phyloP scores from a whole-genome alignment of 2,888 invertebrate genomes.

The Panzeria rudis region DNA sequence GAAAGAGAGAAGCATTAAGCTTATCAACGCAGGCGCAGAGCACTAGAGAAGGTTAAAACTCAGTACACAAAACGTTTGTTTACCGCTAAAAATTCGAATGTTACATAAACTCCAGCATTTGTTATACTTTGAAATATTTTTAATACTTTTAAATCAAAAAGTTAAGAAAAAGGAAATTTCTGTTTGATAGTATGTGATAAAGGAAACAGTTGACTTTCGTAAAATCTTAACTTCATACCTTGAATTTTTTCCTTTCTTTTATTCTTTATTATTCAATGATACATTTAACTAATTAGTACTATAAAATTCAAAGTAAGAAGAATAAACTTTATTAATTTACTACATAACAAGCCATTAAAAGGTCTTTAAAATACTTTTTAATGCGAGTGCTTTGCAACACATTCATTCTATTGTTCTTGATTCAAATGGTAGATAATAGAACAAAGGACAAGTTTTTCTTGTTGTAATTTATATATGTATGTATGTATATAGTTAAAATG shows the following conservation, averaged over 20 bases:
- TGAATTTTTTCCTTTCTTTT: not conserved
- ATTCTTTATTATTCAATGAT: not conserved
- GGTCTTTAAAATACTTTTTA: slow-evolving; percentile 29
- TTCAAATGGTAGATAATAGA: not conserved
- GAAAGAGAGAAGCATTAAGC: too few relatives aligned
- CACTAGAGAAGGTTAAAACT: too few relatives aligned
- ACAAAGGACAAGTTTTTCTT: not conserved
- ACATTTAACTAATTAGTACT: slow-evolving; percentile 13
- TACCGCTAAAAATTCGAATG: too few relatives aligned
- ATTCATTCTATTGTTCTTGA: not conserved
- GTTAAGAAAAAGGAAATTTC: too few relatives aligned
- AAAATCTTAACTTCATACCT: not conserved
- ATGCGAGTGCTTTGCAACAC: slow-evolving; percentile 1
- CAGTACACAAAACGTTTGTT: too few relatives aligned
- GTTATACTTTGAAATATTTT: too few relatives aligned
- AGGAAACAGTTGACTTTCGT: too few relatives aligned
- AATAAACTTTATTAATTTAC: slow-evolving; percentile 45
- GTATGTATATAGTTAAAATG: not conserved
- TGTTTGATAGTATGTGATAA: too few relatives aligned
- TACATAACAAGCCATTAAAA: slow-evolving; percentile 50
- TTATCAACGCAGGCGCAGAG: too few relatives aligned
- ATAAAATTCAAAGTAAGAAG: slow-evolving; percentile 1
- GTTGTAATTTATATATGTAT: not conserved
- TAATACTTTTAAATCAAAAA: too few relatives aligned
- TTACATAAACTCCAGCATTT: too few relatives aligned